Base-by-base conservation (phyloP, 2,888 invertebrate genomes). In the Platycnemis pennipes region DNA sequence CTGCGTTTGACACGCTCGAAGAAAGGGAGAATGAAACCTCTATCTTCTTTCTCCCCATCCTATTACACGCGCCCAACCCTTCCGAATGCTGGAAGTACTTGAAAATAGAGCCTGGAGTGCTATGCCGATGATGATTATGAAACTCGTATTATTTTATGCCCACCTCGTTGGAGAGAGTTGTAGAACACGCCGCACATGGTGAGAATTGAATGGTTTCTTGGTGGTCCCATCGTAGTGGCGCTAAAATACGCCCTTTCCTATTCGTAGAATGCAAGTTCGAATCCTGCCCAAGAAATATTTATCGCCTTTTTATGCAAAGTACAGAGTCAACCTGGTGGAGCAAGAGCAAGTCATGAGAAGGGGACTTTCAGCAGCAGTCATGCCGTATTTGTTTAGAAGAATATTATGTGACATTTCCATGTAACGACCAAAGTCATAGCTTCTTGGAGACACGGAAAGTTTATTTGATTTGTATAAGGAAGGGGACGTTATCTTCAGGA, bases 1-100 rank as follows among this genome's bases (percentile, higher is more conserved):
- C 8, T 63, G 11, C 91, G 63, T 63, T 91, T 91, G 91, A 69
- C 63, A 69, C 87, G 87, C 22, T 46, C 87, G 87, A 87, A 63
- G 91, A 42, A 56, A 63, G 56, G 19, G 26, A 63, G 56, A 88
- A 88, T 46, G 45, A 46, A 88, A 88, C 49, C 88, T 31, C 46
- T 77, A 3, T 8, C n/a, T 49, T 88, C 88, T n/a, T n/a, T 31
- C 49, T 49, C n/a, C 19, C n/a, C n/a, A 16, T 46, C 88, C 46
- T 88, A 31, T 46, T 49, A 22, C 49, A 2, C 19, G 88, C 31
- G 19, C 46, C 26, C 46, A 88, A 88, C 88, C 31, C n/a, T 26
- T 31, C 49, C 31, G 13, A 26, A 77, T n/a, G n/a, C 88, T n/a
- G 44, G 3, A 63, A n/a, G 63, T 26, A 63, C 26, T 63, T 63